Conservation (phyloP, 1,140 invertebrate genomes). For the Polypedilum pembai region DNA sequence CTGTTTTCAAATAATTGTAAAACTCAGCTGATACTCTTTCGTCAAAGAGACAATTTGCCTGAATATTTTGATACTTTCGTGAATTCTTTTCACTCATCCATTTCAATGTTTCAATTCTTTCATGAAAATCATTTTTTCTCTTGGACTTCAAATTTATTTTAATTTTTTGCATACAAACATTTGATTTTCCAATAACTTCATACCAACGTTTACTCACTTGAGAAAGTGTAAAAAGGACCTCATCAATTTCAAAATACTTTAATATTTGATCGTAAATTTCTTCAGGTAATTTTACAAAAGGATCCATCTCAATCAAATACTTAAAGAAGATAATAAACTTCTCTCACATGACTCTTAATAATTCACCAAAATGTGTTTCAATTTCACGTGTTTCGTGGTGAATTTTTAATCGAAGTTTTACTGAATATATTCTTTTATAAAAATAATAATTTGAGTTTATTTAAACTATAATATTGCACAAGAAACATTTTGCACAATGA, state of each 20-base stretch:
- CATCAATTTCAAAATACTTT: background rate
- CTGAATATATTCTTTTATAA: too few species aligned
- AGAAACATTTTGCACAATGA: too few species aligned
- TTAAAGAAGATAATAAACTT: too few species aligned
- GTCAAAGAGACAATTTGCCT: background rate
- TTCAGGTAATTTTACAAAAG: constrained; percentile 6
- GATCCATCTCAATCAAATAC: background rate
- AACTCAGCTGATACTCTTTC: background rate
- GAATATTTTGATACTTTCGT: background rate
- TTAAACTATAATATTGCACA: too few species aligned
- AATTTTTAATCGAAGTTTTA: background rate
- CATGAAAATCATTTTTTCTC: background rate
- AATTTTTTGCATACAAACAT: background rate
- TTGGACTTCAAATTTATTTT: background rate
- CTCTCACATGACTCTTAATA: background rate
- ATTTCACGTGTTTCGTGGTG: background rate
- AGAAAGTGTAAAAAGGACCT: background rate
- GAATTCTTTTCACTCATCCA: background rate
- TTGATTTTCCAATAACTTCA: background rate
- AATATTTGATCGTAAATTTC: background rate
- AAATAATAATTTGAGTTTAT: too few species aligned
- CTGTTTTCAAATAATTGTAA: background rate
- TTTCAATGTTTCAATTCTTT: background rate
- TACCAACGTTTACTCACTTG: constrained; percentile 9
- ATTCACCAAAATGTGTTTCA: background rate